Base-by-base conservation (phyloP, 2,888 invertebrate genomes). In the Eucera pruinosa region DNA sequence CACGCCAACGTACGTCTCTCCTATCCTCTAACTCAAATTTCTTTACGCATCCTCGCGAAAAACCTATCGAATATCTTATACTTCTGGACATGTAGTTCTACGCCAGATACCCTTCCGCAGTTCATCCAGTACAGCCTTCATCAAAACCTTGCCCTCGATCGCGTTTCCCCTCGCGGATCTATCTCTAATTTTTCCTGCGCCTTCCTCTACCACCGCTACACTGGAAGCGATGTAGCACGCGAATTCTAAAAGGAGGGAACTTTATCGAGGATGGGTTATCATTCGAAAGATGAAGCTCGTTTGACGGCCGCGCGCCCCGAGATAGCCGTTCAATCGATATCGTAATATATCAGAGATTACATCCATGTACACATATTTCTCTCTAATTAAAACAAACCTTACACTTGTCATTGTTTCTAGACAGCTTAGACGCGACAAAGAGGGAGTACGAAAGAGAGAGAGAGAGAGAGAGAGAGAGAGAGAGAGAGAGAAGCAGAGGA, bases 81-180 rank as follows among this genome's bases (percentile, higher is more conserved):
- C 41, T 30, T 15, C n/a, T 23, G 74, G 80, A 82, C 85, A 80
- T 85, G 86, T 61, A 60, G 66, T 80, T 67, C 36, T 52, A 78
- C 36, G 72, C 62, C 61, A 33, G 64, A 66, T 71, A 70, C 71
- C 73, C 77, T 83, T 77, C 75, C 74, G 79, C 70, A 52, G 58
- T 77, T 72, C 69, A 69, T 75, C 50, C 66, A 55, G 74, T 69
- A 78, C 74, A 69, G 50, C 36, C 65, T 23, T 33, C 20, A 36
- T 25, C 52, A 20, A 65, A 71, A 74, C 23, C 27, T 58, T 3
- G 6, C 41, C n/a, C 9, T 2, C n/a, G 2, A 13, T 18, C n/a
- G n/a, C n/a, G n/a, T n/a, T n/a, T n/a, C n/a, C n/a, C n/a, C n/a
- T n/a, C n/a, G n/a, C n/a, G n/a, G n/a, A n/a, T n/a, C n/a, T n/a